Evolutionary conservation across 2,797 vertebrate species (phyloP).

Genomic region (Coregonus suidteri): DNA sequence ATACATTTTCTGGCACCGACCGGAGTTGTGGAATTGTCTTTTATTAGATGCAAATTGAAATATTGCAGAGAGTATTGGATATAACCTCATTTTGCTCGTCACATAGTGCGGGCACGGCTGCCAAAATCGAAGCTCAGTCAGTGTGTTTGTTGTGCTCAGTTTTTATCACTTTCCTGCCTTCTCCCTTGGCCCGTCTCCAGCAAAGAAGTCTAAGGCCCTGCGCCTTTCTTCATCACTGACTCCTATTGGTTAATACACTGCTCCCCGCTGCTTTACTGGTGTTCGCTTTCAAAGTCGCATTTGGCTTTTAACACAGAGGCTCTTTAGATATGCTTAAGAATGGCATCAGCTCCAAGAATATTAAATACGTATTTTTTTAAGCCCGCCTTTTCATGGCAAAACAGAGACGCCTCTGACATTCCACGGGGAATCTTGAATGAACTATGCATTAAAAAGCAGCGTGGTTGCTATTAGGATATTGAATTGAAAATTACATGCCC

Average conservation of each 20-base stretch:
- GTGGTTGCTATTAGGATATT: conserved; percentile 44
- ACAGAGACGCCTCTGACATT: conserved; percentile 28
- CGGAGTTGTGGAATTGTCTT: conserved; percentile 20
- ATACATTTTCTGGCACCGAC: conserved; percentile 17
- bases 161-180: conserved; percentile 34
- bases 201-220: conserved; percentile 18
- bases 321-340: conserved; percentile 48
- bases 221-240: conserved; percentile 32
- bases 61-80: conserved; percentile 27
- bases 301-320: conserved; percentile 24
- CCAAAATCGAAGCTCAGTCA: conserved; percentile 17
- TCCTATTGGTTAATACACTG: conserved; percentile 47
- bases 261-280: conserved; percentile 41
- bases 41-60: conserved; percentile 48
- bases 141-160: conserved; percentile 6
- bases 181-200: conserved; percentile 25
- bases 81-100: conserved; percentile 6
- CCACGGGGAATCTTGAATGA: conserved; percentile 43
- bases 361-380: conserved; percentile 49
- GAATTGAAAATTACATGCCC: conserved; percentile 37
- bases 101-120: conserved; percentile 14
- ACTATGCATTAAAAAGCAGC: conserved; percentile 46
- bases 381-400: conserved; percentile 39
- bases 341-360: conserved; percentile 48
- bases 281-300: conserved; percentile 43